Base-by-base conservation (phyloP, 2,888 invertebrate genomes). In the Chalcosyrphus nemorum region DNA sequence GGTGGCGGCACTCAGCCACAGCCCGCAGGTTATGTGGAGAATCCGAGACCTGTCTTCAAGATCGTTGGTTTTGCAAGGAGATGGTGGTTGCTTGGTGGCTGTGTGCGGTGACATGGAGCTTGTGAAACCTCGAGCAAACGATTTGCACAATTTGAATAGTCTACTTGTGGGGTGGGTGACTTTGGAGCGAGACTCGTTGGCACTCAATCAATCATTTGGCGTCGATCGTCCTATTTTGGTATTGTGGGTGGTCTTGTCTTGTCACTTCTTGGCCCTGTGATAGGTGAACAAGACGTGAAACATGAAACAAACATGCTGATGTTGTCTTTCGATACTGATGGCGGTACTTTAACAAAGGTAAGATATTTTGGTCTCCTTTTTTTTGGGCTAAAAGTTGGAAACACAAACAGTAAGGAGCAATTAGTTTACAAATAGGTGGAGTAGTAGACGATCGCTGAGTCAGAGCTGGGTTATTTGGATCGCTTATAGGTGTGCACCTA, bases 11-110 rank as follows among this genome's bases (percentile, higher is more conserved):
- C 35, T 68, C 63, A 32, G 38, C 54, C 35, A 27, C 76, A 71
- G 71, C 41, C 76, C 70, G 43, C 76, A 66, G 71, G 76, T 52
- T 78, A 74, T 56, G 63, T 70, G 57, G 52, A 63, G 80, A 75
- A 80, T 80, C 74, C 35, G 74, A 84, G 65, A 75, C 84, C 70
- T 75, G 84, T 80, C 80, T 63, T 84, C 80, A 80, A 80, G 84
- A 78, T 84, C 74, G 80, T 74, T 68, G 41, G n/a, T 59, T 45
- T 68, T 19, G 32, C 47, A 29, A 2, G 24, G 4, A 43, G 66
- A 56, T 72, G 72, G 78, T 61, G 61, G 35, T 56, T 9, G 13
- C 66, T 19, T 59, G 74, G 72, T 61, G 50, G 61, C 77, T 82
- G 82, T 68, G 56, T 82, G 82, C 63, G 72, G 82, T 78, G 19